A percentile compares a stretch with the other conserved stretches of the same genome.
Conservation (phyloP, 1,140 invertebrate species). For the Rhysida immarginata region DNA sequence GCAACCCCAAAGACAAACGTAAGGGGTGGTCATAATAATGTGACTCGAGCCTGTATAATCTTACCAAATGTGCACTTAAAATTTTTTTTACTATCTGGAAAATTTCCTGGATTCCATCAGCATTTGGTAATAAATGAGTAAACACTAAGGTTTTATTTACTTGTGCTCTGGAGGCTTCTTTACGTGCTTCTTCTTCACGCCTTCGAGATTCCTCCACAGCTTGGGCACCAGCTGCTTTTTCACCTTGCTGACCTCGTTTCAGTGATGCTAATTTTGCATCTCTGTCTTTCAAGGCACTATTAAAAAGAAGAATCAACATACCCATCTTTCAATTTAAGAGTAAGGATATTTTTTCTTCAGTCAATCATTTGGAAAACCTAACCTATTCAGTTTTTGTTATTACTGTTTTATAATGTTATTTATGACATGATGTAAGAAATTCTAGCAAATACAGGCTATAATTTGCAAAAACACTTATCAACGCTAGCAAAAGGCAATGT, state of each 20-base stretch:
- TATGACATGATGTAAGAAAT: too few relatives aligned
- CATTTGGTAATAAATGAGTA: too few relatives aligned
- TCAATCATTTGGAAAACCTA: background rate
- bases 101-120: too few relatives aligned
- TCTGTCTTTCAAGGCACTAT: conserved; percentile 62
- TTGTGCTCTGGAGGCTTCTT: conserved; percentile 32
- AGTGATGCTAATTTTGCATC: conserved; percentile 36
- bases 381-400: conserved; percentile 2
- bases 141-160: too few relatives aligned
- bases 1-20: too few relatives aligned
- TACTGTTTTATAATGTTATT: conserved; percentile 2
- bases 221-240: conserved; percentile 23
- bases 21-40: too few relatives aligned
- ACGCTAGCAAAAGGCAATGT: too few relatives aligned
- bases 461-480: too few relatives aligned
- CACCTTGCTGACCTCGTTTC: conserved; percentile 28
- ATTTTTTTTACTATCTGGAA: too few relatives aligned
- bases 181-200: conserved; percentile 41
- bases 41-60: too few relatives aligned
- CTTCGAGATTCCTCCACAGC: conserved; percentile 29
- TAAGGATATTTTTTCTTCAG: background rate
- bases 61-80: too few relatives aligned
- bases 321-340: conserved; percentile 3
- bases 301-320: conserved; percentile 22
- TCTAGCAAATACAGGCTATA: too few relatives aligned